Conservation (phyloP, 2,888 invertebrate genomes). For the Machimus rusticus region DNA sequence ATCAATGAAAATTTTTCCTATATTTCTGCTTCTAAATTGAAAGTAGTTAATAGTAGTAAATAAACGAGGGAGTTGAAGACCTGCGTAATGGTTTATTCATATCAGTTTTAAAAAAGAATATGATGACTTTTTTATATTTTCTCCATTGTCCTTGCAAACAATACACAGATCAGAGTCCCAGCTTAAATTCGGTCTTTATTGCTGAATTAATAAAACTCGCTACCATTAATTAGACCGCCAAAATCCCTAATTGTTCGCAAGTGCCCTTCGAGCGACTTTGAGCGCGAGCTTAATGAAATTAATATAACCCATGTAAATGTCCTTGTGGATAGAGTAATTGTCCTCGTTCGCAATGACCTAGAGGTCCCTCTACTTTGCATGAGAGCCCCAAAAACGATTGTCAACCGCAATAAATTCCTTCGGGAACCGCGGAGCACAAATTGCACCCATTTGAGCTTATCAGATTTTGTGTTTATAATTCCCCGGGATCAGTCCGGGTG, state of each 20-base stretch:
- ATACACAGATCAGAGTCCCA: background rate
- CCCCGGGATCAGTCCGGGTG: background rate
- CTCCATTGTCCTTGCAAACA: background rate
- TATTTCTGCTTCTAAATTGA: too few relatives aligned
- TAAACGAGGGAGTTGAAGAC: too few relatives aligned
- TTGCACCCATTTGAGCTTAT: constrained; percentile 34
- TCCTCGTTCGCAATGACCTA: background rate
- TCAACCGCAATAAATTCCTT: constrained; percentile 7
- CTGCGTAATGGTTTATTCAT: too few relatives aligned
- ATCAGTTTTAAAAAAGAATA: too few relatives aligned
- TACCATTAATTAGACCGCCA: background rate
- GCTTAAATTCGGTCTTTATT: background rate
- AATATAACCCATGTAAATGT: background rate
- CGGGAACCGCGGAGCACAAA: constrained; percentile 24
- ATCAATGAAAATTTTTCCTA: too few relatives aligned
- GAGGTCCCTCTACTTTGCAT: background rate
- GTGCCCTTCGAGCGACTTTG: background rate
- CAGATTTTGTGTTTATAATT: constrained; percentile 24
- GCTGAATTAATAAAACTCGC: background rate
- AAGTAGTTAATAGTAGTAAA: too few relatives aligned
- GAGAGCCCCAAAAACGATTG: background rate
- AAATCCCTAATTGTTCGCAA: background rate
- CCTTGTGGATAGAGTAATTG: background rate
- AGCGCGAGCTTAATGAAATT: background rate
- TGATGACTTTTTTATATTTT: too few relatives aligned